These are phyloP conservation scores for Sinopyrophorus schimmeli DNA, from an alignment of 2,888 invertebrate species.

Conservation along the genomic window DNA sequence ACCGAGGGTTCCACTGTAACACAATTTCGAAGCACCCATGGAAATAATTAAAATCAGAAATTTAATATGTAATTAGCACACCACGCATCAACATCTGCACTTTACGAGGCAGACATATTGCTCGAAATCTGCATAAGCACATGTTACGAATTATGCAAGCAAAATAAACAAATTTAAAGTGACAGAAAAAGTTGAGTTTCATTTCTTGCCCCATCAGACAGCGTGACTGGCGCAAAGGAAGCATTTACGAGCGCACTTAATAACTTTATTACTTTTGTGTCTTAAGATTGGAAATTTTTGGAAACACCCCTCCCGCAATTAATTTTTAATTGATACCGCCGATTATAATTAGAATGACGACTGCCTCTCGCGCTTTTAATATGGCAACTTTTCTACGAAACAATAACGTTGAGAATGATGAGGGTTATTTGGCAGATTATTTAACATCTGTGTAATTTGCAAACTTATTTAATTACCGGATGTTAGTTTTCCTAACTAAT, in stretches of 20 bases:
- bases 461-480: no score
- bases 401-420: no score
- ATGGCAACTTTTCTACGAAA: no score
- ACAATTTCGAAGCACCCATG: no score
- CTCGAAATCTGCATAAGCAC: constrained; percentile 35
- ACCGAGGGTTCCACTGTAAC: no score
- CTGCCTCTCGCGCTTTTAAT: no score
- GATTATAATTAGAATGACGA: no score
- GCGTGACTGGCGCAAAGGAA: constrained; percentile 25
- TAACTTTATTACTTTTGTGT: neutral
- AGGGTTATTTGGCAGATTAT: no score
- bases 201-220: constrained; percentile 22
- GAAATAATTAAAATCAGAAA: constrained; percentile 36
- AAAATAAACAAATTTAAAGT: constrained; percentile 37
- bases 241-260: neutral
- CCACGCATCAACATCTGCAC: constrained; percentile 41
- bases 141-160: constrained; percentile 34
- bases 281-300: neutral
- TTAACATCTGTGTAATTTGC: no score
- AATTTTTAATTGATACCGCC: no score
- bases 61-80: constrained; percentile 44
- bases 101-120: constrained; percentile 40
- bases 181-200: constrained; percentile 31
- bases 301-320: no score
- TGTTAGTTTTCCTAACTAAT: no score